These are phyloP conservation scores for Megaceryle alcyon DNA, from an alignment of 2,797 vertebrate genomes.

Conservation along the genomic window DNA sequence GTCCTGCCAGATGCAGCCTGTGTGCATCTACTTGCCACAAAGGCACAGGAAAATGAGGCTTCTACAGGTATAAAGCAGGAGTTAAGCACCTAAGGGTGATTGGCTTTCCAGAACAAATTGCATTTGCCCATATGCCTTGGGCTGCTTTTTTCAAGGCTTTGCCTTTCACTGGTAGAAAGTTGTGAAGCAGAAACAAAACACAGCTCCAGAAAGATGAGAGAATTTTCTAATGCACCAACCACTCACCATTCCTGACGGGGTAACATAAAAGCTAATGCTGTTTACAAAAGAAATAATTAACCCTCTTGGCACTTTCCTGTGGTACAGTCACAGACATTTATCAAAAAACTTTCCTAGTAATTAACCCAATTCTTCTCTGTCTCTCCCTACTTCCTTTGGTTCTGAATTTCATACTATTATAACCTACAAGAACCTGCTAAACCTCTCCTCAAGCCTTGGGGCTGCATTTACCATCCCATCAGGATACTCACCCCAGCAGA, in stretches of 20 bases:
- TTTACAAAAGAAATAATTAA: slow-evolving; percentile 39
- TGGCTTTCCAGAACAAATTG: neutral
- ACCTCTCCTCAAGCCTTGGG: neutral
- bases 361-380: slow-evolving; percentile 13
- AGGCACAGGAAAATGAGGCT: neutral
- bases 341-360: neutral
- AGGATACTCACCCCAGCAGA: neutral
- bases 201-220: neutral
- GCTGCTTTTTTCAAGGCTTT: neutral
- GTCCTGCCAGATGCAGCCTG: neutral
- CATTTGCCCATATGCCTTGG: neutral
- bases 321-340: neutral
- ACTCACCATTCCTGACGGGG: neutral
- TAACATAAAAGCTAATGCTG: neutral
- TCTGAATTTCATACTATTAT: neutral
- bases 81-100: neutral
- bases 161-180: neutral
- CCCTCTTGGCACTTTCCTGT: neutral
- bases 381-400: neutral
- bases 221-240: neutral
- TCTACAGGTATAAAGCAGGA: neutral
- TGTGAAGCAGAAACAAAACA: neutral
- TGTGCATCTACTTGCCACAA: neutral
- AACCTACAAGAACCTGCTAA: neutral
- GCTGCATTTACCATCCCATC: neutral